phyloP scores from a whole-genome alignment of 2,888 invertebrate species.

The Sphaeridia pumilis region DNA sequence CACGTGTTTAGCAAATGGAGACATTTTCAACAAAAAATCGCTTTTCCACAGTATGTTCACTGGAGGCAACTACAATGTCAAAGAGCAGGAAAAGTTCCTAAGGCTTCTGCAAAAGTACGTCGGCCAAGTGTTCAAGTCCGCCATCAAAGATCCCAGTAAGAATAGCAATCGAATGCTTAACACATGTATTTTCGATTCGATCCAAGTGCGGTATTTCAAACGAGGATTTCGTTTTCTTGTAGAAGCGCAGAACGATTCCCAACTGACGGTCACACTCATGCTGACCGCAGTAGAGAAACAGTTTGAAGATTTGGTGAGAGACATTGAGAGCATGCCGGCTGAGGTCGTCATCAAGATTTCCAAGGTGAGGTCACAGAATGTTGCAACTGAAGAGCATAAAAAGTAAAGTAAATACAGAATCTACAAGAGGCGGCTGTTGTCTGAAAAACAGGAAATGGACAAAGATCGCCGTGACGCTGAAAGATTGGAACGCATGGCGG shows the following conservation, averaged over 20 bases:
- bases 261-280: conserved; percentile 32
- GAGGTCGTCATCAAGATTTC: conserved; percentile 33
- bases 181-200: too few species aligned
- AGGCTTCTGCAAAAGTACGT: conserved; percentile 29
- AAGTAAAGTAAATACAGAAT: not conserved
- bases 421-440: too few species aligned
- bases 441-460: conserved; percentile 34
- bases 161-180: too few species aligned
- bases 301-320: conserved; percentile 34
- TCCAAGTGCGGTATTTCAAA: too few species aligned
- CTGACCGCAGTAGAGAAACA: conserved; percentile 34
- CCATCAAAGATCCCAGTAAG: conserved; percentile 17
- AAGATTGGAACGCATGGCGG: conserved; percentile 24
- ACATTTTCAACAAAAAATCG: too few species aligned
- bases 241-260: conserved; percentile 22
- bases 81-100: conserved; percentile 32
- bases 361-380: conserved; percentile 18
- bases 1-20: too few species aligned
- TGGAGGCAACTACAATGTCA: conserved; percentile 34
- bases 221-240: not conserved
- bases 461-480: conserved; percentile 34
- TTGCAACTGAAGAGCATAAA: not conserved
- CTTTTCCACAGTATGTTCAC: conserved; percentile 28
- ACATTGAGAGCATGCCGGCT: conserved; percentile 33
- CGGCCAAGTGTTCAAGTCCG: conserved; percentile 30